Evolutionary conservation across 1,140 invertebrate genomes (phyloP).

Genomic region (Megalonaias nervosa): DNA sequence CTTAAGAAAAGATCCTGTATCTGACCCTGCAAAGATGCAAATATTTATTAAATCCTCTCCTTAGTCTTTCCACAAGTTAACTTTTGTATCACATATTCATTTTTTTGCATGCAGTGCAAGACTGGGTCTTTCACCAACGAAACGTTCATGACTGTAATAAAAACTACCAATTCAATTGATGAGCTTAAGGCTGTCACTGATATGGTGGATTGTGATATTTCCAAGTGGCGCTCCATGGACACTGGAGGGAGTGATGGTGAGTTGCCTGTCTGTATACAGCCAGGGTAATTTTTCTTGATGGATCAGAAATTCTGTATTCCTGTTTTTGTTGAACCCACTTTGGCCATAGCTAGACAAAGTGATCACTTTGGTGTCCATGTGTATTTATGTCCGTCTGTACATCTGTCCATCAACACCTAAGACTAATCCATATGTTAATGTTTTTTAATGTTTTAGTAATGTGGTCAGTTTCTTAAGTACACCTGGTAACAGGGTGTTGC

Average conservation of each 20-base stretch:
- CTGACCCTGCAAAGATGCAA: neutral
- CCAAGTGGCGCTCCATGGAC: conserved; percentile 83
- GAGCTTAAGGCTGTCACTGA: conserved; percentile 86
- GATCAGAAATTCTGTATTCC: too few relatives aligned
- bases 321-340: neutral
- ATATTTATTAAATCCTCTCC: neutral
- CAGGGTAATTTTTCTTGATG: too few relatives aligned
- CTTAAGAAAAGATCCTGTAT: neutral
- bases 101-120: conserved; percentile 78
- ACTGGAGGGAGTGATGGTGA: conserved; percentile 84
- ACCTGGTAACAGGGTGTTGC: too few relatives aligned
- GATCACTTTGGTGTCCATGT: too few relatives aligned
- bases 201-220: conserved; percentile 85
- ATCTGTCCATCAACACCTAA: too few relatives aligned
- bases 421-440: too few relatives aligned
- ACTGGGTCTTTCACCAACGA: conserved; percentile 84
- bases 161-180: conserved; percentile 83
- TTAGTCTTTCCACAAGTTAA: neutral
- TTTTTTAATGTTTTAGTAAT: too few relatives aligned
- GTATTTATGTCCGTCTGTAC: too few relatives aligned
- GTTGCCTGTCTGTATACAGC: neutral
- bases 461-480: too few relatives aligned
- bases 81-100: too few relatives aligned
- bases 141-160: conserved; percentile 85
- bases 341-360: neutral